phyloP scores from a whole-genome alignment of 2,888 invertebrate species.

The Trichacis sp. region DNA sequence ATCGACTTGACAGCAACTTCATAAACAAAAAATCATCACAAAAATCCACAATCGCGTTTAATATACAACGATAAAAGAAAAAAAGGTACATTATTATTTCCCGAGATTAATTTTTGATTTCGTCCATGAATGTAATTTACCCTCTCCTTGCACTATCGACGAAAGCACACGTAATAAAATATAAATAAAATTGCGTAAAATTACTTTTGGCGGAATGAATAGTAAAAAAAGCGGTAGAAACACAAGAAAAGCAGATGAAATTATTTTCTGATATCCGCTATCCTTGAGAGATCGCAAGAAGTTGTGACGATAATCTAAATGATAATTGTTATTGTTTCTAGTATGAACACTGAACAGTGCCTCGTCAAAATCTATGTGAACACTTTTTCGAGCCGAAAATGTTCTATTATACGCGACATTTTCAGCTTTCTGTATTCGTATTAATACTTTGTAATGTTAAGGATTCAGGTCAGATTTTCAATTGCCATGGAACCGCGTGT shows the following conservation, averaged over 20 bases:
- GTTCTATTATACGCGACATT: constrained; percentile 51
- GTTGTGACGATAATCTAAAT: constrained; percentile 53
- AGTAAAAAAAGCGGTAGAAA: constrained; percentile 50
- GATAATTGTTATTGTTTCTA: constrained; percentile 63
- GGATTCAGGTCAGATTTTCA: constrained; percentile 22
- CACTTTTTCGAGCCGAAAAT: constrained; percentile 54
- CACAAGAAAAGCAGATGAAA: constrained; percentile 38
- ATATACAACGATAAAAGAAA: too few relatives aligned
- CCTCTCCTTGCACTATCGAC: constrained; percentile 40
- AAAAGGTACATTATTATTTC: too few relatives aligned
- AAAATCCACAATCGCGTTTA: too few relatives aligned
- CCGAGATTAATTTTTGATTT: constrained; percentile 16
- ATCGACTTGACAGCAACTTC: background rate
- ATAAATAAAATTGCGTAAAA: constrained; percentile 17
- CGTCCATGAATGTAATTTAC: constrained; percentile 29
- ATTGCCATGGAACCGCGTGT: constrained; percentile 10
- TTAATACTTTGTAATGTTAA: constrained; percentile 44
- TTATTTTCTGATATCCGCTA: constrained; percentile 59
- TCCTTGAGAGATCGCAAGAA: constrained; percentile 45
- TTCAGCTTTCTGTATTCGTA: constrained; percentile 55
- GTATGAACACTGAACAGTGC: constrained; percentile 66
- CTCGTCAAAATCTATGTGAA: constrained; percentile 65
- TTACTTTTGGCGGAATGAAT: constrained; percentile 32
- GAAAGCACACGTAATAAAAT: constrained; percentile 29
- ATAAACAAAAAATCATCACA: too few relatives aligned